Evolutionary conservation across 2,113 vertebrate genomes (phyloP).

Genomic region (pig (Sus scrofa)): T2T-Sscrofa CM000830.6:111816501-111817000

Average conservation of each 20-base stretch:
- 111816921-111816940: neutral
- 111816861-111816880: neutral
- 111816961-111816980: neutral
- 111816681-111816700: neutral
- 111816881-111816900: neutral
- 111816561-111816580: neutral
- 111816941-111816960: neutral
- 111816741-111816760: neutral
- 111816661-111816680: neutral
- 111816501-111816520: neutral
- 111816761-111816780: neutral
- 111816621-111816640: neutral
- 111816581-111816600: neutral
- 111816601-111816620: neutral
- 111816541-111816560: neutral
- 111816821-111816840: neutral
- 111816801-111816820: neutral
- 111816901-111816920: neutral
- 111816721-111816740: slow-evolving; percentile 34
- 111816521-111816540: neutral
- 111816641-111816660: neutral
- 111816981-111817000: neutral
- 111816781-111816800: neutral
- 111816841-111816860: neutral
- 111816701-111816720: neutral